Evolutionary conservation across 1,140 invertebrate species (phyloP), one percentile per base, ranked within the genome.

Genomic region (Drosophila chauvacae): DNA sequence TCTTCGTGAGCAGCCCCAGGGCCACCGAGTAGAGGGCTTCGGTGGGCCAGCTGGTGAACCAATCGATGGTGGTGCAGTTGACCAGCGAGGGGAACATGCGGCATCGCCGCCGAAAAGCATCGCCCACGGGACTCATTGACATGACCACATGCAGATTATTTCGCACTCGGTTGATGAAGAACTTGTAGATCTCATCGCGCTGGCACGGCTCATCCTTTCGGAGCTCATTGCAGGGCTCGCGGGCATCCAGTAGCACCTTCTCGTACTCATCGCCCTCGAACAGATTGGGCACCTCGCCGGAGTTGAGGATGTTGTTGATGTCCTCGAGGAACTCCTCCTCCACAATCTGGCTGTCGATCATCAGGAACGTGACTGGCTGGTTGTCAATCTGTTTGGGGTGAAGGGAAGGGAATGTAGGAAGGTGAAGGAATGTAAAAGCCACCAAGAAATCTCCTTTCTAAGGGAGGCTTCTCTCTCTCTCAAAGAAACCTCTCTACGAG

Each of bases 51-150:
- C 96, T 96, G 68, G 94, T 96, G 92, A 98, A 98, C 97, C 97
- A 98, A 92, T 98, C 97, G 60, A 98, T 98, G 1, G 97, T 98
- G 81, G 97, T 98, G 90, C 97, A 98, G 87, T 98, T 98, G 0
- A 98, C 96, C 44, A 98, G 93, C 0, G 97, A 98, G 2, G 98
- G 97, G 92, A 98, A 98, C 94, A 97, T 96, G 50, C 96, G 94
- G 79, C 96, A 96, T 7, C 96, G 93, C 10, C 95, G 93, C 42
- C 96, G 95, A 91, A 98, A 98, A 2, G 96, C 94, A 91, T 97
- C 96, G 2, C 97, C 97, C 33, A 97, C 96, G 6, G 96, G 97
- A 93, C 97, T 97, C 97, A 98, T 97, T 48, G 96, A 97, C 16
- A 98, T 94, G 50, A 97, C 96, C 3, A 97, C 94, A 88, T 98